phyloP scores from a whole-genome alignment of 2,888 invertebrate species.

The Pseudoips prasinana region DNA sequence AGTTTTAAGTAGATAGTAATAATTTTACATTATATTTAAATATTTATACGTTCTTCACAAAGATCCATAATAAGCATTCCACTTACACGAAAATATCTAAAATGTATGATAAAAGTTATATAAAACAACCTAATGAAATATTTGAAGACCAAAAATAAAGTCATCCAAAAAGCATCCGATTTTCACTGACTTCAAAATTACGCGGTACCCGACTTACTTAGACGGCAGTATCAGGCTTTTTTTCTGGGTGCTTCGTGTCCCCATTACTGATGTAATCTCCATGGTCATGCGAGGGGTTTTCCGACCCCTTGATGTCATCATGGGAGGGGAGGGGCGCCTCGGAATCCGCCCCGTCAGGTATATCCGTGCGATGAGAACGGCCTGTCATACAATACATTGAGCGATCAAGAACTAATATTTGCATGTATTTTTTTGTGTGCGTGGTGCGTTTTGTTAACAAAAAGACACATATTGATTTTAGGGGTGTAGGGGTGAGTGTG shows the following conservation, averaged over 20 bases:
- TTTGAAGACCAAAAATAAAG: too few species aligned
- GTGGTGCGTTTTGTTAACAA: slow-evolving; percentile 10
- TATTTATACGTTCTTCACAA: too few species aligned
- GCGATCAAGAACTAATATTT: slow-evolving; percentile 74
- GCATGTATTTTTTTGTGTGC: slow-evolving; percentile 20
- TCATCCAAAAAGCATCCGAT: slow-evolving; percentile 13
- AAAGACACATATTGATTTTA: slow-evolving; percentile 1
- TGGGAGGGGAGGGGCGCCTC: slow-evolving; percentile 83
- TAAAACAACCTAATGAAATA: too few species aligned
- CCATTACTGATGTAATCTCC: slow-evolving; percentile 83
- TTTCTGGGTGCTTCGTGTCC: slow-evolving; percentile 71
- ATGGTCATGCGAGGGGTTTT: slow-evolving; percentile 83
- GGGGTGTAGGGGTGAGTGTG: too few species aligned
- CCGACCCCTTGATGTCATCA: slow-evolving; percentile 81
- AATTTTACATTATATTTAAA: too few species aligned
- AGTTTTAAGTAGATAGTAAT: too few species aligned
- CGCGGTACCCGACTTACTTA: slow-evolving; percentile 50
- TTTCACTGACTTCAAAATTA: slow-evolving; percentile 7
- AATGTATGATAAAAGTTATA: too few species aligned
- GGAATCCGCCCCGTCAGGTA: slow-evolving; percentile 84
- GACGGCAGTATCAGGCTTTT: slow-evolving; percentile 78
- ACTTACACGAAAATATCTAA: too few species aligned
- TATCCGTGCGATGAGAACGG: slow-evolving; percentile 82
- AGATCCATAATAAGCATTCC: too few species aligned
- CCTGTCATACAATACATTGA: slow-evolving; percentile 79